These are phyloP conservation scores for Tachina lurida DNA, from an alignment of 2,888 invertebrate genomes.

Conservation along the genomic window DNA sequence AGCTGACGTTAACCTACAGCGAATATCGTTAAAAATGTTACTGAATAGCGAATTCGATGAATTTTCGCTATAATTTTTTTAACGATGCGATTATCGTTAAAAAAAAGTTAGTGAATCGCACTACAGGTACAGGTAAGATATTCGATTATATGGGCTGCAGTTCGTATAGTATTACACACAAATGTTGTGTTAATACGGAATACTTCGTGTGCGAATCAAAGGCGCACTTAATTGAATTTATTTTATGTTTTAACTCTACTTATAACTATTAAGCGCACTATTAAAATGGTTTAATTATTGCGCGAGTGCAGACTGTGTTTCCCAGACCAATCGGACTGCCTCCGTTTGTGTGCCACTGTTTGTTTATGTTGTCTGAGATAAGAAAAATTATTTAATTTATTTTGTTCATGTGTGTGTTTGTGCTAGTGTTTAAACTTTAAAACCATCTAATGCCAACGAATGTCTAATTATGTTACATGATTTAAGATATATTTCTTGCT, in stretches of 20 bases:
- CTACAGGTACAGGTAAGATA: no score
- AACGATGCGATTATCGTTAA: no score
- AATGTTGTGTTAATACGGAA: no score
- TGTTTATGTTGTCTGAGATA: constrained; percentile 47
- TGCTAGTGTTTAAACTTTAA: not conserved
- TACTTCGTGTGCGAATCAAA: no score
- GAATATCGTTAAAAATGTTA: no score
- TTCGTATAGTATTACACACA: no score
- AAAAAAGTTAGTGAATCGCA: no score
- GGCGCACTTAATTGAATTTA: not conserved
- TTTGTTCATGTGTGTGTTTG: not conserved
- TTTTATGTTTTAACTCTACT: not conserved
- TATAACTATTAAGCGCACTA: constrained; percentile 5
- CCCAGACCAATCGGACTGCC: not conserved
- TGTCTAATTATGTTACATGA: constrained; percentile 43
- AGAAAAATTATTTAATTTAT: constrained; percentile 45
- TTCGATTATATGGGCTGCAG: no score
- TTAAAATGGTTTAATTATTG: not conserved
- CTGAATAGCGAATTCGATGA: no score
- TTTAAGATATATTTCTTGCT: constrained; percentile 3
- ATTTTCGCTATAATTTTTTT: no score
- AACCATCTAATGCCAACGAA: not conserved
- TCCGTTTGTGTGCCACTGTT: constrained; percentile 28
- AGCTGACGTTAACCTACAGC: no score
- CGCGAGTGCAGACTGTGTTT: not conserved